Evolutionary conservation across 2,888 invertebrate species (phyloP).

Genomic region (Eristalis arbustorum): DNA sequence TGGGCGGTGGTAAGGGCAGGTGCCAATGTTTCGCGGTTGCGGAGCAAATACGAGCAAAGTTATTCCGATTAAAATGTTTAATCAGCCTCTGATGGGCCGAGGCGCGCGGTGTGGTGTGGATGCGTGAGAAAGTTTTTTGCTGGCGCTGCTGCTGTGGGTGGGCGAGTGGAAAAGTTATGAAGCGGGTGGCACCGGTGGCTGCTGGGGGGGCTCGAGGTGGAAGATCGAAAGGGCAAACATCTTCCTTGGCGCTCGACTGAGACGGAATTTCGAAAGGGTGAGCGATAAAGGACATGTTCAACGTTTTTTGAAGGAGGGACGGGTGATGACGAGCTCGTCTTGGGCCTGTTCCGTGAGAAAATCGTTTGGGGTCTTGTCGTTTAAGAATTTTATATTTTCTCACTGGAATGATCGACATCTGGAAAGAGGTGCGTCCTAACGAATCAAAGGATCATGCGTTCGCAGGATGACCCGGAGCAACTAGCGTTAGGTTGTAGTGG

Average conservation of each 20-base stretch:
- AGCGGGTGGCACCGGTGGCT: neutral
- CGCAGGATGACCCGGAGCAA: no score
- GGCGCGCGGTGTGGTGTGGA: neutral
- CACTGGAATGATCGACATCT: no score
- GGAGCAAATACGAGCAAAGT: constrained; percentile 1
- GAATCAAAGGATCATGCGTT: no score
- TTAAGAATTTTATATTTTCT: no score
- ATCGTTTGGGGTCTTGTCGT: no score
- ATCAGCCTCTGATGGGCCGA: neutral
- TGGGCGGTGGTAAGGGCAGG: neutral
- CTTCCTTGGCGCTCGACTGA: neutral
- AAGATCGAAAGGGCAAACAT: neutral
- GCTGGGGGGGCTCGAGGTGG: neutral
- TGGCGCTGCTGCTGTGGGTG: neutral
- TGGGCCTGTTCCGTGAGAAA: no score
- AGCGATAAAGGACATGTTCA: no score
- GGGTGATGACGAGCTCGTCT: no score
- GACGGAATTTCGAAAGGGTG: no score
- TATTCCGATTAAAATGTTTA: constrained; percentile 9
- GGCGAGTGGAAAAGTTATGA: neutral
- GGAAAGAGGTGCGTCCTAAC: no score
- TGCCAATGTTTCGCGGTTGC: constrained; percentile 5
- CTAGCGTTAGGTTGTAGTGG: no score
- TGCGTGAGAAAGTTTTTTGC: neutral
- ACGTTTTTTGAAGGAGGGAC: no score